Conservation (phyloP, 1,140 invertebrate genomes). For the Paramacrobiotus metropolitanus region DNA sequence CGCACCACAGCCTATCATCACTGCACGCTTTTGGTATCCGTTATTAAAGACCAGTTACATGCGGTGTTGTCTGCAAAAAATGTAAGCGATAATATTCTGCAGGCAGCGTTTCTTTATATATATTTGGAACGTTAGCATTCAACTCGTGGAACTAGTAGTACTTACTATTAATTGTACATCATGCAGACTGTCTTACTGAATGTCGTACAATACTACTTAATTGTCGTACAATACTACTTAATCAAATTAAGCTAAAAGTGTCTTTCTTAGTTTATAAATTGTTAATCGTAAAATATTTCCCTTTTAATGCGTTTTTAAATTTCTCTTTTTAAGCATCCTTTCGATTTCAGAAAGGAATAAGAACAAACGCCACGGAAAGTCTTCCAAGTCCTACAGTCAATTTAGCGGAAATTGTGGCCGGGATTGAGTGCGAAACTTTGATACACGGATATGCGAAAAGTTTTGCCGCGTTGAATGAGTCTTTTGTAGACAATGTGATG, state of each 20-base stretch:
- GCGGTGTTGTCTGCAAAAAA: constrained; percentile 20
- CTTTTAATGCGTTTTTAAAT: constrained; percentile 7
- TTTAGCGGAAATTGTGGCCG: constrained; percentile 7
- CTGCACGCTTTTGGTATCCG: constrained; percentile 65
- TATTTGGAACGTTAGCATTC: no score
- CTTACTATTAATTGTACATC: not conserved
- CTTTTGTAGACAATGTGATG: constrained; percentile 4
- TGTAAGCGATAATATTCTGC: constrained; percentile 9
- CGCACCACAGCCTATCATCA: constrained; percentile 68
- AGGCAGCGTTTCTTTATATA: constrained; percentile 6
- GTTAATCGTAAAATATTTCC: no score
- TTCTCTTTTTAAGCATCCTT: constrained; percentile 10
- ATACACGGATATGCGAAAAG: constrained; percentile 6
- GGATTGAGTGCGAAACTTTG: not conserved
- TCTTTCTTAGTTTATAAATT: no score
- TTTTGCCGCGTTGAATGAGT: constrained; percentile 9
- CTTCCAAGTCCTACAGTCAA: constrained; percentile 32
- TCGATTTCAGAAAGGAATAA: constrained; percentile 32
- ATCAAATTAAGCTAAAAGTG: no score
- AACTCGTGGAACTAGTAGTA: not conserved
- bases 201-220: not conserved
- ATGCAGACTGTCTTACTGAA: constrained; percentile 3
- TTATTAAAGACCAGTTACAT: constrained; percentile 41
- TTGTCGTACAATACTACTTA: constrained; percentile 5
- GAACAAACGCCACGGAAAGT: constrained; percentile 56